Conservation (phyloP, 2,113 vertebrate genomes). For the Thamnophis sirtalis region DNA sequence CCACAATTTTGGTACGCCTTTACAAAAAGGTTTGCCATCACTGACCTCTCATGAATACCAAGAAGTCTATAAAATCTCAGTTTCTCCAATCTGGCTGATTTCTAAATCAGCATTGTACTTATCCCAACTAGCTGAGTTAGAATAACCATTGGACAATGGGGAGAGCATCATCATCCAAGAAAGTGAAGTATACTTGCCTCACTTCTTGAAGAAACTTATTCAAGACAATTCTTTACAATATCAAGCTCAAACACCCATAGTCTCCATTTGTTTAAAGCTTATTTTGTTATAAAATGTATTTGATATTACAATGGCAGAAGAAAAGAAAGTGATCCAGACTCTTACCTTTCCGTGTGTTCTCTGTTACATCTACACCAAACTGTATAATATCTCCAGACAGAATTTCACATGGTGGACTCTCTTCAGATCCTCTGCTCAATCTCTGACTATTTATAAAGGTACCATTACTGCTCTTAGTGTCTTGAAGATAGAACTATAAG, state of each 20-base stretch:
- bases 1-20: too few species aligned
- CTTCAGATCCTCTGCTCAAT: constrained; percentile 96
- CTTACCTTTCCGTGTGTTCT: constrained; percentile 98
- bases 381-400: constrained; percentile 98
- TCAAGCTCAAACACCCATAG: neutral
- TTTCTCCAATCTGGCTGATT: neutral
- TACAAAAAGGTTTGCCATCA: too few species aligned
- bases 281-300: neutral
- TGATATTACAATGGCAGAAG: neutral
- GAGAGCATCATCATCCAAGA: neutral
- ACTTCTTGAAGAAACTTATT: neutral
- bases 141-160: neutral
- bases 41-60: neutral
- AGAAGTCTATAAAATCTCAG: neutral
- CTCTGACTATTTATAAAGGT: constrained; percentile 99
- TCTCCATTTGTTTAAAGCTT: neutral
- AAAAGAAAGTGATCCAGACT: constrained; percentile 56
- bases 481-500: constrained; percentile 96
- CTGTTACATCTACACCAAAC: constrained; percentile 98
- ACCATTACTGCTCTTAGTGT: constrained; percentile 99
- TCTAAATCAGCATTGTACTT: neutral
- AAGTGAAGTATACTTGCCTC: too few species aligned
- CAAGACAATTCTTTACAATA: neutral
- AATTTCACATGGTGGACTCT: constrained; percentile 97
- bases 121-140: neutral